A percentile compares a stretch with the other conserved stretches of the same genome.
These are phyloP conservation scores for Rafetus swinhoei DNA, from an alignment of 2,113 vertebrate genomes.

Conservation along the genomic window DNA sequence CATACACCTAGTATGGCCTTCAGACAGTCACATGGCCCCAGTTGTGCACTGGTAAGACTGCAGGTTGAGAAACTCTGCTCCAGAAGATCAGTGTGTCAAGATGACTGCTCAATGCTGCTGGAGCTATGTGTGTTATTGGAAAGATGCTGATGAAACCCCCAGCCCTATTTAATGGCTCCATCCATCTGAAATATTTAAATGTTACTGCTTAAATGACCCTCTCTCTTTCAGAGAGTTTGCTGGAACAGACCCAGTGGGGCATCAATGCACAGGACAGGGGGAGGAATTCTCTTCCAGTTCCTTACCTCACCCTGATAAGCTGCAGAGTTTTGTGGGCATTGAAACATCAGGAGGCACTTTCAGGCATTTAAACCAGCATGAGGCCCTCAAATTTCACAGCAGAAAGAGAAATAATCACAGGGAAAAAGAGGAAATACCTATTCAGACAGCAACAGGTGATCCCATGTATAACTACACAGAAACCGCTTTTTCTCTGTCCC, in stretches of 20 bases:
- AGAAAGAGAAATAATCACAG: not conserved
- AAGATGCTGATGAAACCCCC: not conserved
- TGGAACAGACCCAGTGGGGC: not conserved
- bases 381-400: not conserved
- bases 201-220: not conserved
- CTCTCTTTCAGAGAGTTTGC: not conserved
- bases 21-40: no score
- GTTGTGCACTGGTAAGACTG: no score
- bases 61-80: no score
- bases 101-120: not conserved
- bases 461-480: fast-evolving
- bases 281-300: fast-evolving
- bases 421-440: not conserved
- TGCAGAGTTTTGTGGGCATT: not conserved
- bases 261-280: not conserved
- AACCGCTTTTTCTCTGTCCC: not conserved
- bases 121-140: not conserved
- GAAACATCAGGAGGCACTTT: not conserved
- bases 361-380: not conserved
- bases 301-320: not conserved
- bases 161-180: not conserved
- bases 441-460: not conserved
- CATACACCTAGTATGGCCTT: no score
- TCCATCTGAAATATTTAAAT: not conserved
- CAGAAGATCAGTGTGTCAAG: not conserved